Evolutionary conservation across 2,888 invertebrate genomes (phyloP).

Genomic region (Teleiodes luculella): DNA sequence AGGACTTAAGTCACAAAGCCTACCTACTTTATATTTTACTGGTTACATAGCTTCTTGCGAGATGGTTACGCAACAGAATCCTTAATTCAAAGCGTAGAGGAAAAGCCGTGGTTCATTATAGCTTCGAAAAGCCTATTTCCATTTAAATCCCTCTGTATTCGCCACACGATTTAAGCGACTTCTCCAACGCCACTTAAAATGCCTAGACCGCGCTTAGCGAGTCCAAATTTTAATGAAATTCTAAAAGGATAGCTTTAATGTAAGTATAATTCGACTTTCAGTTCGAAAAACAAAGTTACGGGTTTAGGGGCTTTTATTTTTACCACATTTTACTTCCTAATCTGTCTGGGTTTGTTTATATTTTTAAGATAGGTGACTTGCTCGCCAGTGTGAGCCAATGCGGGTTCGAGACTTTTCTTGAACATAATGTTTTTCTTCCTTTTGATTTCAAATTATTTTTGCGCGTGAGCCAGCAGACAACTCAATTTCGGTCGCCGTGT

Average conservation of each 20-base stretch:
- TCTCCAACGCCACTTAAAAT: conserved; percentile 43
- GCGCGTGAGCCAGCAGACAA: no score
- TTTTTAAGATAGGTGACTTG: not conserved
- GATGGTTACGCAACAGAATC: conserved; percentile 9
- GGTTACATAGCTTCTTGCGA: not conserved
- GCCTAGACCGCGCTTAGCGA: conserved; percentile 51
- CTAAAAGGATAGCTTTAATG: conserved; percentile 59
- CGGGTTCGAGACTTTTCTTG: no score
- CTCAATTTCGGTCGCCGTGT: no score
- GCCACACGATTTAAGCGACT: conserved; percentile 55
- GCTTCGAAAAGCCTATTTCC: conserved; percentile 35
- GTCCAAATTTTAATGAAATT: conserved; percentile 61
- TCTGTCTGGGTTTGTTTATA: not conserved
- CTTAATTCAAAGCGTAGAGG: conserved; percentile 23
- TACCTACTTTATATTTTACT: no score
- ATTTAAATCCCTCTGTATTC: conserved; percentile 47
- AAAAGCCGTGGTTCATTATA: conserved; percentile 33
- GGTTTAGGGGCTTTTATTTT: not conserved
- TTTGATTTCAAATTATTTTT: no score
- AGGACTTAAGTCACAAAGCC: no score
- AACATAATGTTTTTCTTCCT: no score
- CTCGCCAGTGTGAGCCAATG: no score
- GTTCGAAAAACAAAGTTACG: not conserved
- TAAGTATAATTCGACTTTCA: conserved; percentile 33
- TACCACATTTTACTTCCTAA: not conserved